Base-by-base conservation (phyloP, 2,113 vertebrate genomes). In the Eublepharis macularius region DNA sequence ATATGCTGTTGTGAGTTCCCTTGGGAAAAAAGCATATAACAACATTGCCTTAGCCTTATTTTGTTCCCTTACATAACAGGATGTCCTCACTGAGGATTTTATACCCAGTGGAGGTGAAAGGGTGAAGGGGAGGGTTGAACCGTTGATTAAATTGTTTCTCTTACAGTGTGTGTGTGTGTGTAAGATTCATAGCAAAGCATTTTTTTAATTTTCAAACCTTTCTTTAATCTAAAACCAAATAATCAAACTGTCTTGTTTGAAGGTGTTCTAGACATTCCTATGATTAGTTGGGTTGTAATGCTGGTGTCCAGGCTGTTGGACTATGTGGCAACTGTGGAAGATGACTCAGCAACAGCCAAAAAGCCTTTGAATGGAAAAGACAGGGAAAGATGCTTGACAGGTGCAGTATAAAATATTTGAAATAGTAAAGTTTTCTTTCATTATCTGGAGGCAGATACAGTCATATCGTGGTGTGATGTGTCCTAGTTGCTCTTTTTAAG, bases 201-300 rank as follows among this genome's bases (percentile, higher is more conserved):
- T 63, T 63, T 63, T 26, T 41, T 70, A n/a, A 51, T 16, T 13
- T 16, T 70, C 45, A 81, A 81, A 32, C 65, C 3, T 36, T 51
- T 29, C 2, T 69, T 84, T 51, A 10, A 54, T 19, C 45, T 76
- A 83, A 66, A 49, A 76, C 26, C 57, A 36, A 54, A 29, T 86
- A 36, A 70, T 70, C 68, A 69, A 69, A 69, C 16, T 36, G 14
- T 36, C 6, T 1, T 74, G n/a, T 73, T 86, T 86, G 16, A 90
- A 98, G 99, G 98, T 41, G 98, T 99, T 86, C 89, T 99, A 92
- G 99, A 99, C 90, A 99, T 99, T 92, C 99, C 99, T 45, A 99
- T 99, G 98, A 98, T 99, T 94, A 99, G 99, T 91, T 99, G 99
- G 98, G 98, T 99, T 70, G 98, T 99, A 88, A 99, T 99, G 99